These are phyloP conservation scores for Melolontha melolontha DNA, from an alignment of 2,888 invertebrate genomes.

Conservation along the genomic window DNA sequence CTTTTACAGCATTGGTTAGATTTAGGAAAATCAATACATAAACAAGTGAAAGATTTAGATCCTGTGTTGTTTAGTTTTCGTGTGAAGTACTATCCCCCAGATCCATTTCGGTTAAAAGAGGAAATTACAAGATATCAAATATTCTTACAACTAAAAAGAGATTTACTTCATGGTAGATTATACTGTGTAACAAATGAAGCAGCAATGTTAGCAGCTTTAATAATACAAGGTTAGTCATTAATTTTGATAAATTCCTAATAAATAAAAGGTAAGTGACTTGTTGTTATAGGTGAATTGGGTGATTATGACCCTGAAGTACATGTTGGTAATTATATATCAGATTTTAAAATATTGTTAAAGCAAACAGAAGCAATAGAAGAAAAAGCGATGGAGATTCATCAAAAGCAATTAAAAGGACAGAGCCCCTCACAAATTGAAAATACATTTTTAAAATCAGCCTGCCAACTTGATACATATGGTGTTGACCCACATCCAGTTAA, in stretches of 20 bases:
- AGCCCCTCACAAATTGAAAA: constrained; percentile 89
- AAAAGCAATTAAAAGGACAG: constrained; percentile 87
- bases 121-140: constrained; percentile 96
- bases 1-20: constrained; percentile 94
- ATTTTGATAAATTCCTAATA: neutral
- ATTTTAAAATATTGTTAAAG: constrained; percentile 90
- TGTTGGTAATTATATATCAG: constrained; percentile 89
- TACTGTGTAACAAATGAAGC: constrained; percentile 93
- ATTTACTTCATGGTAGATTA: constrained; percentile 93
- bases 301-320: constrained; percentile 93
- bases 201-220: constrained; percentile 89
- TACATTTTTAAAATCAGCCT: constrained; percentile 91
- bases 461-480: constrained; percentile 94
- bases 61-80: constrained; percentile 95
- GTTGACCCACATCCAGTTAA: constrained; percentile 98
- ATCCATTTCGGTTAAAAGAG: constrained; percentile 92
- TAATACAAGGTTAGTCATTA: constrained; percentile 85
- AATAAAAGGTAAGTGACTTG: neutral
- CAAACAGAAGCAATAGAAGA: constrained; percentile 94
- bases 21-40: constrained; percentile 87
- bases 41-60: constrained; percentile 94
- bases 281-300: constrained; percentile 87
- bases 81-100: constrained; percentile 97
- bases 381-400: constrained; percentile 93
- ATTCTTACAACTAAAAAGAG: constrained; percentile 92